Evolutionary conservation across 2,888 invertebrate genomes (phyloP), one percentile per base, ranked within the genome.

Genomic region (Noctua comes): DNA sequence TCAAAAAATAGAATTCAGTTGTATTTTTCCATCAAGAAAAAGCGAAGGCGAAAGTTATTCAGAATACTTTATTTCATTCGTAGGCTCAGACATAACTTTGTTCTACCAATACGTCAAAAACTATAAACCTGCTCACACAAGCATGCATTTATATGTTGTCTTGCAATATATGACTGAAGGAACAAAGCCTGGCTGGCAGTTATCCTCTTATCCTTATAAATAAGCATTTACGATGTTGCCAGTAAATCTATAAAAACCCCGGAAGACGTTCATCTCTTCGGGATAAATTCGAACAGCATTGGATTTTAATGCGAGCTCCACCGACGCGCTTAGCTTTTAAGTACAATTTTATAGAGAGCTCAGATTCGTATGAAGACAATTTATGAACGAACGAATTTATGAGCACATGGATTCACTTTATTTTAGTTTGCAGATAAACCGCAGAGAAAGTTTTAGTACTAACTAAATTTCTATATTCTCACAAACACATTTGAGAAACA

Each of bases 211-310:
- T 74, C 73, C 75, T 73, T 69, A 87, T 74, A 81, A 77, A 84
- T 84, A 84, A 84, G 77, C 64, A 79, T 80, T 79, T 80, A 79
- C 82, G 76, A 82, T 77, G 79, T 77, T 73, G 76, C 69, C 71
- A 77, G 81, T 86, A 84, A 86, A 87, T 84, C 70, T 82, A 76
- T 75, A 73, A 82, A 86, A 79, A 76, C 76, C 77, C 71, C 65
- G 75, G 73, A 81, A 79, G 73, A 64, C 85, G 66, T 81, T 81
- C 81, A 76, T 79, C 79, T 79, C 64, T 69, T 48, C 57, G 64
- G 71, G 69, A 79, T 87, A 74, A 79, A 79, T 76, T 76, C 73
- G 76, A 80, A 85, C 78, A 78, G 76, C 78, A 74, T 84, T 76
- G 59, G 77, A 72, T 76, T 79, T 84, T 76, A 79, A 87, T 77